Base-by-base conservation (phyloP, 2,113 vertebrate species). In the Sturnus vulgaris region DNA sequence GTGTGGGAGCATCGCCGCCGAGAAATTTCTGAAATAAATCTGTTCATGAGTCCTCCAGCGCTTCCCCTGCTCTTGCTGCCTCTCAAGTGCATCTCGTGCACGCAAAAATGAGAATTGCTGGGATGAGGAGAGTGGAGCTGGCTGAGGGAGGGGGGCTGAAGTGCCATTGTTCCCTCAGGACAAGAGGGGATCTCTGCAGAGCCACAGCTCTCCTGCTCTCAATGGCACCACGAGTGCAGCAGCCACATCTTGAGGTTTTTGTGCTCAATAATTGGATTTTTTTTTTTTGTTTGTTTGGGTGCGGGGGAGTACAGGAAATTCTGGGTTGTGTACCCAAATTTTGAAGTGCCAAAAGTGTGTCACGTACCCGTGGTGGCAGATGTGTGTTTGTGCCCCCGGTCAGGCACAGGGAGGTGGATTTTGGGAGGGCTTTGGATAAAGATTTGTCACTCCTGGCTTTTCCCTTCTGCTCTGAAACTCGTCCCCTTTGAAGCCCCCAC, bases 221-320 rank as follows among this genome's bases (percentile, higher is more conserved):
- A 20, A 0, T 0, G 47, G 56, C 11, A 40, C 12, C 9, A 4
- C 0, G 11, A 70, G 84, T 7, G n/a, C 9, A 39, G 75, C 79
- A 61, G 25, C 50, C 31, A 0, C 1, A 0, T 22, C 37, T 33
- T 9, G 3, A 9, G n/a, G 52, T 1, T 30, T 82, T 28, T 68
- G 75, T 64, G 90, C 59, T 72, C 40, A 18, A 1, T 59, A 35
- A 35, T 44, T 68, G 42, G 60, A 42, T 6, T 13, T 79, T 39
- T 79, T 39, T 33, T 6, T 13, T 79, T 39, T 79, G 35, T 33
- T 7, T 3, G 5, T 42, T 12, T 14, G 24, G 27, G 7, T 33
- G 37, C 2, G 7, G 19, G 10, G 40, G 12, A 30, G 6, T 4
- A 5, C 0, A 0, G 30, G 42, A 11, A 37, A 15, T 30, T 82